These are phyloP conservation scores for Himalopsyche phryganea DNA, from an alignment of 1,140 invertebrate genomes.

Conservation along the genomic window DNA sequence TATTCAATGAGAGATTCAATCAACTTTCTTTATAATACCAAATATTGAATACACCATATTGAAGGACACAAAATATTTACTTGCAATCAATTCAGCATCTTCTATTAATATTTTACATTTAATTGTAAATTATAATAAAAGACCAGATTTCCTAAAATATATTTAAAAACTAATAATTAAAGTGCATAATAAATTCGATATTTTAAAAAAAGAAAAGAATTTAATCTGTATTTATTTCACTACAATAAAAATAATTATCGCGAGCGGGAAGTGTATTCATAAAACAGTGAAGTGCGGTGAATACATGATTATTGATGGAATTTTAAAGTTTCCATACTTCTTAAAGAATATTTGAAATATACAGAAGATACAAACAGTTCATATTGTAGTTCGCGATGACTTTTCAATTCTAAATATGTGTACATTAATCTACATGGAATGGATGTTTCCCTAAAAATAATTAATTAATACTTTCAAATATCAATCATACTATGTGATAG, in stretches of 20 bases:
- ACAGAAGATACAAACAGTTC: neutral
- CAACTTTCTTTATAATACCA: neutral
- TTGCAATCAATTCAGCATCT: too few species aligned
- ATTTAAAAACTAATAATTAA: too few species aligned
- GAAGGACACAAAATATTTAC: neutral
- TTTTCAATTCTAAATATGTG: slow-evolving; percentile 17
- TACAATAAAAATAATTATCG: slow-evolving; percentile 1
- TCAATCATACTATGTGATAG: neutral
- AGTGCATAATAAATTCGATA: neutral
- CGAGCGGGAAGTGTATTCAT: slow-evolving; percentile 1
- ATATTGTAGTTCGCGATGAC: neutral
- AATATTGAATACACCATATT: neutral
- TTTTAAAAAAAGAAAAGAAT: too few species aligned
- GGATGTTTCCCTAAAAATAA: slow-evolving; percentile 27
- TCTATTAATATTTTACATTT: too few species aligned
- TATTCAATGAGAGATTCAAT: slow-evolving; percentile 1
- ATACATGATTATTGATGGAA: neutral
- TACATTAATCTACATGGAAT: slow-evolving; percentile 29
- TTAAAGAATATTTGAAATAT: neutral
- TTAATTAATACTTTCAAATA: slow-evolving; percentile 17
- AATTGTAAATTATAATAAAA: too few species aligned
- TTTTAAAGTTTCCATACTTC: slow-evolving; percentile 3
- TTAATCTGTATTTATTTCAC: neutral
- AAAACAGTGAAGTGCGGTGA: neutral
- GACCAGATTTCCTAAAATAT: too few species aligned